Conservation (phyloP, 2,113 vertebrate species). For the Tonatia bakeri region DNA sequence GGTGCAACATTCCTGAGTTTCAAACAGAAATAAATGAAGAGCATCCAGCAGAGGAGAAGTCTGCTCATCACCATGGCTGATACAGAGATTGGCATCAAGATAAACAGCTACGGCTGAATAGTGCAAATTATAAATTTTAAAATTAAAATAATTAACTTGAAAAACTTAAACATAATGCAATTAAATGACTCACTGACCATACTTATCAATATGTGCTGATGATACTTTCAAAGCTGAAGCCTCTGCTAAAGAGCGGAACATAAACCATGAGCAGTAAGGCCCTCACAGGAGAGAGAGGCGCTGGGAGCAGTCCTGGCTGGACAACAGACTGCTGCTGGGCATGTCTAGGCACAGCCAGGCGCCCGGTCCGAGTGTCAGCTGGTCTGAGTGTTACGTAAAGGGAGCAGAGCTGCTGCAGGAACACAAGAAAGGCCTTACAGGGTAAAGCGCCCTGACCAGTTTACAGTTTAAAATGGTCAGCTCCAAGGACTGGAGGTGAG, state of each 20-base stretch:
- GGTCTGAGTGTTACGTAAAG: no score
- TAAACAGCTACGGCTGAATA: neutral
- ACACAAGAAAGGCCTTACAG: neutral
- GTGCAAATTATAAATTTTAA: neutral
- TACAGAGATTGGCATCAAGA: neutral
- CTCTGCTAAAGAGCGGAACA: neutral
- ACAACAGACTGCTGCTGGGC: neutral
- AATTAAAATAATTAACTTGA: neutral
- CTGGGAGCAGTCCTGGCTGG: accelerated
- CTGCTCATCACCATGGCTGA: neutral
- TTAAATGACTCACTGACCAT: neutral
- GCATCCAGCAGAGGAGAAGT: neutral
- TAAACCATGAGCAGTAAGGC: neutral
- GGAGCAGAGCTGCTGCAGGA: neutral
- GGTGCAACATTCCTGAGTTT: neutral
- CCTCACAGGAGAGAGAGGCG: accelerated
- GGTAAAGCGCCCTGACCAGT: no score
- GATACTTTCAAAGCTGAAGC: neutral
- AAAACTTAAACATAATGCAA: neutral
- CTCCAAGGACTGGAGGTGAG: neutral
- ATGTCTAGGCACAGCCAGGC: no score
- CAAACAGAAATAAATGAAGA: neutral
- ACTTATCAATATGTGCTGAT: neutral
- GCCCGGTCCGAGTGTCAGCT: neutral
- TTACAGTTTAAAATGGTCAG: neutral